Evolutionary conservation across 1,140 invertebrate species (phyloP), one percentile per base, ranked within the genome.

Genomic region (Scaptodrosophila lebanonensis): DNA sequence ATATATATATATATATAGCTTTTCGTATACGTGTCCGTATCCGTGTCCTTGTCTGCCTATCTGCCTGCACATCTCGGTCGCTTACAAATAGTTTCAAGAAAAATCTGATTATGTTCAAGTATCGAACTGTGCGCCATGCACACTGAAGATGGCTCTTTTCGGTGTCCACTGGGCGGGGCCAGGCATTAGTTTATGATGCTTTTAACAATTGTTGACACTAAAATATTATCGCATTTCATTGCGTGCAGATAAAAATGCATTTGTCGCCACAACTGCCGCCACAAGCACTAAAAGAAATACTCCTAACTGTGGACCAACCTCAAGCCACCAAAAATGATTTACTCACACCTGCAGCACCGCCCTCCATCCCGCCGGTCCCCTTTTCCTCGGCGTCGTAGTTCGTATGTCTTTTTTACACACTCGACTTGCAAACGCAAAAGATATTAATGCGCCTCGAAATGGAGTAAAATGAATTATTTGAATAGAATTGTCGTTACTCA

Each of bases 191-290:
- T 85, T 84, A 85, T 85, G 84, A 71, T 68, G 56, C 70, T 85
- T 85, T 76, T 85, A 85, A 85, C 83, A 85, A 85, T 85, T 85
- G 82, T 85, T 85, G 83, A 85, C 83, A 85, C 72, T 85, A 83
- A 85, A 85, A 85, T 85, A 85, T 85, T 85, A 85, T 85, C 72
- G 76, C 72, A 83, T 83, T 85, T 85, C 82, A 84, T 84, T 84
- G 82, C 75, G 64, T 83, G 40, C 67, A 82, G 64, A 82, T 83
- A 84, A 82, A 84, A 84, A 84, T 83, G 76, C 82, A 70, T 69
- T 84, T 84, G 71, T 84, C 71, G 67, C 77, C 71, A 60, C 77
- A 83, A 83, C 77, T 83, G 67, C 77, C 79, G 54, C 69, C 70
- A 66, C 54, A 52, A 73, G 53, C 35, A 32, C 59, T 68, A 59